These are phyloP conservation scores for Dendrophyllia cribrosa DNA, from an alignment of 64 coral and sea anemone genomes.

Conservation along the genomic window DNA sequence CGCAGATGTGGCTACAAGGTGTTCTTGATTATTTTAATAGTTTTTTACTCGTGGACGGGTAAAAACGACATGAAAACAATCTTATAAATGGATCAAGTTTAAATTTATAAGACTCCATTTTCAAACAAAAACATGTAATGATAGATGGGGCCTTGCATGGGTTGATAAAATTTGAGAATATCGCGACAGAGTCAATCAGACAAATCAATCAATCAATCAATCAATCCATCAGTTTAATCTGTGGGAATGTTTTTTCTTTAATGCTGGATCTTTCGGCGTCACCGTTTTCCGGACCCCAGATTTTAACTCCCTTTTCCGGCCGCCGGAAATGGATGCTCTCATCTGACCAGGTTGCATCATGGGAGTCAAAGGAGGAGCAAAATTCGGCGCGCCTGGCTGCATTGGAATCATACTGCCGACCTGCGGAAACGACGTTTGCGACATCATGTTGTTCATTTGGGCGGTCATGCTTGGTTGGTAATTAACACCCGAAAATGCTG, in stretches of 20 bases:
- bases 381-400: neutral
- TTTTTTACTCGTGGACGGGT: too few species aligned
- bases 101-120: too few species aligned
- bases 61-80: too few species aligned
- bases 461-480: neutral
- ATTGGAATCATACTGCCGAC: neutral
- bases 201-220: too few species aligned
- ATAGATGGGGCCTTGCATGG: too few species aligned
- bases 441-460: constrained; percentile 7
- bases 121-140: too few species aligned
- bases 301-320: neutral
- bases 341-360: constrained; percentile 7
- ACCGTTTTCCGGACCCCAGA: neutral
- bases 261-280: neutral
- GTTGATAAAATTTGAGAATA: too few species aligned
- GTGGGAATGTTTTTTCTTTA: neutral
- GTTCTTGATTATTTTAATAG: too few species aligned
- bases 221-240: neutral
- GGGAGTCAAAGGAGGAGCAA: neutral
- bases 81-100: too few species aligned
- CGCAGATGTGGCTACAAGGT: too few species aligned
- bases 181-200: too few species aligned
- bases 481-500: neutral
- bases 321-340: neutral
- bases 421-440: constrained; percentile 1